Evolutionary conservation across 1,140 invertebrate genomes (phyloP).

Genomic region (Potamilus streckersoni): DNA sequence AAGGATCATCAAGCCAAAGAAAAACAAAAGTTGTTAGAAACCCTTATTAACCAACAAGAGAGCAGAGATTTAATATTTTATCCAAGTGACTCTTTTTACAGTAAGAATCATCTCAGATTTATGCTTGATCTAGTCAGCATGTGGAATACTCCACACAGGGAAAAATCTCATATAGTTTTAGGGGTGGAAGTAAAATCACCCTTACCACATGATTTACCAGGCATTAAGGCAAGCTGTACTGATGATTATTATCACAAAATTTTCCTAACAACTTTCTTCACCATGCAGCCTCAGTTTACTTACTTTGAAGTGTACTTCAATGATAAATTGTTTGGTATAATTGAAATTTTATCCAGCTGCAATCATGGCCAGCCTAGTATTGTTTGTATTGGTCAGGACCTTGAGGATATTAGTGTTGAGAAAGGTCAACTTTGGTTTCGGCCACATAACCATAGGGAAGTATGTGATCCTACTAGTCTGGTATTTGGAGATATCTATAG

Average conservation of each 20-base stretch:
- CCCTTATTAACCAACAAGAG: neutral
- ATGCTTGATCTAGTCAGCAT: slow-evolving; percentile 15
- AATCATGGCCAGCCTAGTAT: slow-evolving; percentile 13
- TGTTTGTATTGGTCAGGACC: neutral
- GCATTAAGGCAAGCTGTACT: slow-evolving; percentile 1
- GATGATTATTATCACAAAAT: neutral
- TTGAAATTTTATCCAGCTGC: slow-evolving; percentile 22
- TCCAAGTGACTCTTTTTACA: neutral
- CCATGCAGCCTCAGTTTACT: slow-evolving; percentile 7
- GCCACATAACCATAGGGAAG: neutral
- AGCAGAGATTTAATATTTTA: slow-evolving; percentile 9
- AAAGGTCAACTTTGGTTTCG: slow-evolving; percentile 19
- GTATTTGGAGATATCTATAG: slow-evolving; percentile 9
- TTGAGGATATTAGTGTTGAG: neutral
- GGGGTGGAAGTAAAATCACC: slow-evolving; percentile 4
- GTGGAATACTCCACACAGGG: slow-evolving; percentile 28
- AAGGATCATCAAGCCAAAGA: too few species aligned
- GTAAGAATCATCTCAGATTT: slow-evolving; percentile 4
- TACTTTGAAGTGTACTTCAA: neutral
- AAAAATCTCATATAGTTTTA: slow-evolving; percentile 15
- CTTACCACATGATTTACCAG: neutral
- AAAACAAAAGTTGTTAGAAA: too few species aligned
- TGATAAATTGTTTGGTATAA: slow-evolving; percentile 11
- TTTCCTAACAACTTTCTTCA: slow-evolving; percentile 9
- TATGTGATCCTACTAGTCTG: slow-evolving; percentile 8